Evolutionary conservation across 2,113 vertebrate species (phyloP), one percentile per base, ranked within the genome.

Genomic region (Silurus glanis): DNA sequence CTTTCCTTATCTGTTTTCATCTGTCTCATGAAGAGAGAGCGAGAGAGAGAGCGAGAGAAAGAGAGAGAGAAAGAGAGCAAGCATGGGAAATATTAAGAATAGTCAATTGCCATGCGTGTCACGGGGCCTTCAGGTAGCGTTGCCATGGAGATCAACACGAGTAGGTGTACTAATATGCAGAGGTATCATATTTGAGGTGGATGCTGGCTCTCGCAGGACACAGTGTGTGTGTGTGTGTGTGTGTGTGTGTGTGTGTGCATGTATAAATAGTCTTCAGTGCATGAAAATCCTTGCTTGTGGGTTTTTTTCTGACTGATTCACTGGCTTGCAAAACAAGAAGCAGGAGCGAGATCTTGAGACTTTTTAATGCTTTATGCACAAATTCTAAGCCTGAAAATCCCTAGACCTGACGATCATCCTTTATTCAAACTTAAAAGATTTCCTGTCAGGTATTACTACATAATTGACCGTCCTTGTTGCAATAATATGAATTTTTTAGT

Each of bases 71-170:
- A 25, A 74, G 51, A 80, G 81, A 58, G 76, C 0, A 9, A 17
- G 62, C 84, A 76, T 82, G 67, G 87, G 84, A 88, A 87, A 87
- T 88, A 88, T 88, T 88, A 83, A 61, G 84, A 89, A 81, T 84
- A 86, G 84, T 45, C 87, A 87, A 88, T 90, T 89, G 88, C 82
- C 83, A 90, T 90, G 89, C 89, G 80, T 82, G 88, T 89, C 89
- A 90, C 86, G 84, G 79, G 86, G 86, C 80, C 86, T 88, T 86
- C 89, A 88, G 87, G 89, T 88, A 90, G 83, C 69, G 89, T 89
- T 90, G 86, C 87, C 87, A 90, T 89, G 89, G 87, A 53, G 87
- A 90, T 87, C 83, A 86, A 58, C 79, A 79, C 6, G 23, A 25
- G 87, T 75, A 85, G 78, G 82, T 76, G 85, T 83, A 45, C 66